phyloP scores from a whole-genome alignment of 2,113 vertebrate genomes.

The Cairina moschata region DNA sequence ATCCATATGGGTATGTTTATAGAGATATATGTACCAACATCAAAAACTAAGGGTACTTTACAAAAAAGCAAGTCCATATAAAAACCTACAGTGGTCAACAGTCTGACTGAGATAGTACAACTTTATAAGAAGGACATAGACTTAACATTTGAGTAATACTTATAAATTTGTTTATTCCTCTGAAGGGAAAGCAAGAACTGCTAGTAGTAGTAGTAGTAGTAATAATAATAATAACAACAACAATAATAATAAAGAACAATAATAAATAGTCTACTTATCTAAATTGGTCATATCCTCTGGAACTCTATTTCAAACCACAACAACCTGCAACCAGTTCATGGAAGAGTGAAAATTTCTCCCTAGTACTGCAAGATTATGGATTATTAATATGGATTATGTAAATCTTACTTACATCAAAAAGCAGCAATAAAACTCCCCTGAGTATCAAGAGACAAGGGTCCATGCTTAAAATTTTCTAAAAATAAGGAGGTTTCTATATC shows the following conservation, averaged over 20 bases:
- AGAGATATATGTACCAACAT: not conserved
- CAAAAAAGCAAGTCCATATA: rapidly evolving
- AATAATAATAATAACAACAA: too few relatives aligned
- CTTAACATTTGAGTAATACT: not conserved
- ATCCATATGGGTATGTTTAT: not conserved
- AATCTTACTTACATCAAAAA: not conserved
- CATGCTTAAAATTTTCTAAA: not conserved
- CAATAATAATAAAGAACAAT: too few relatives aligned
- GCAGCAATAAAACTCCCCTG: not conserved
- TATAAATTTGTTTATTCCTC: not conserved
- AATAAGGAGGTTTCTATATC: not conserved
- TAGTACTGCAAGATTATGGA: not conserved
- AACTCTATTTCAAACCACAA: not conserved
- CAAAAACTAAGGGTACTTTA: not conserved
- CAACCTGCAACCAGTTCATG: not conserved
- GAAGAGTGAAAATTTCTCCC: not conserved
- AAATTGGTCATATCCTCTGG: not conserved
- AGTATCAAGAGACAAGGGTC: not conserved
- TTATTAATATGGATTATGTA: not conserved
- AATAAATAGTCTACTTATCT: not conserved
- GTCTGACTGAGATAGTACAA: not conserved
- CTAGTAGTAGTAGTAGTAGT: too few relatives aligned
- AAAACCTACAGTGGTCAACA: not conserved
- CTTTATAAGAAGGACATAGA: not conserved
- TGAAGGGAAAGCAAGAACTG: not conserved